Conservation (phyloP, 1,140 invertebrate species). For the Drosophila grimshawi region DNA sequence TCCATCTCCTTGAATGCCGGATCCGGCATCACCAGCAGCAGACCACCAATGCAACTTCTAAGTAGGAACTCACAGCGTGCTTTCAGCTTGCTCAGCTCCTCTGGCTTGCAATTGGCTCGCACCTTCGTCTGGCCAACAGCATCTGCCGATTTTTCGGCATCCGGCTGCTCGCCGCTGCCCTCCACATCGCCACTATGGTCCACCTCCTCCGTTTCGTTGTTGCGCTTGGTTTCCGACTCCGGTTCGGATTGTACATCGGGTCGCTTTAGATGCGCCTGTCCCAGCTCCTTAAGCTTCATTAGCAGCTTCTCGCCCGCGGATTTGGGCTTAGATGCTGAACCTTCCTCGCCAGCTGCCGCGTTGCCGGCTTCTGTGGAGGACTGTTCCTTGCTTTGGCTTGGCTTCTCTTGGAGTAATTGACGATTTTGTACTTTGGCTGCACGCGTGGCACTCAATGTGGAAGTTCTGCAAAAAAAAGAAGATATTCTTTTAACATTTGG, state of each 20-base stretch:
- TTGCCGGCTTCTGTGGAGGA: conserved; percentile 13
- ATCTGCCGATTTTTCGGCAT: conserved; percentile 37
- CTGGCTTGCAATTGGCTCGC: conserved; percentile 92
- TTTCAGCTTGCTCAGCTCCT: conserved; percentile 91
- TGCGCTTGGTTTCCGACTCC: conserved; percentile 47
- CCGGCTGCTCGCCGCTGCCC: conserved; percentile 56
- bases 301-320: conserved; percentile 71
- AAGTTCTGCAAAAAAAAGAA: conserved; percentile 60
- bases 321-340: conserved; percentile 50
- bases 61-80: conserved; percentile 88
- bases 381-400: conserved; percentile 66
- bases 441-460: conserved; percentile 79
- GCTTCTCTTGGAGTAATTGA: conserved; percentile 84
- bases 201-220: conserved; percentile 73
- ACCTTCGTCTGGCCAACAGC: conserved; percentile 87
- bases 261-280: conserved; percentile 69
- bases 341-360: conserved; percentile 46
- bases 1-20: conserved; percentile 94
- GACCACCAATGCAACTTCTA: conserved; percentile 89
- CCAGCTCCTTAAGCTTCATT: conserved; percentile 68
- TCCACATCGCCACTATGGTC: conserved; percentile 48
- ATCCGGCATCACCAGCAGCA: conserved; percentile 91
- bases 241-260: conserved; percentile 50
- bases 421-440: conserved; percentile 83
- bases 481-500: not conserved